These are phyloP conservation scores for Dicyrtomina minuta DNA, from an alignment of 2,888 invertebrate species.

Conservation along the genomic window DNA sequence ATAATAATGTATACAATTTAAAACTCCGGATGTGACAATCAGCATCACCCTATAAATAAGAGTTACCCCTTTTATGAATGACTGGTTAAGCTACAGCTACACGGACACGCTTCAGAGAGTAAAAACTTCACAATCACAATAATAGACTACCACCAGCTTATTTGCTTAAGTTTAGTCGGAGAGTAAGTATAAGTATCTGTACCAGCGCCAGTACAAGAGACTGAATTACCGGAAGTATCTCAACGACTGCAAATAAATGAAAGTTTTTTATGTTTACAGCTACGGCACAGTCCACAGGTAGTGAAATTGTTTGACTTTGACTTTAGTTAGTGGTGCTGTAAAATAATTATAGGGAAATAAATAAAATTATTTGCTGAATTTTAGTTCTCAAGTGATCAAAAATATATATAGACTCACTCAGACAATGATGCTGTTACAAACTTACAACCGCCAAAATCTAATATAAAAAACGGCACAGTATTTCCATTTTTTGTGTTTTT, in stretches of 20 bases:
- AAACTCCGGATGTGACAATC: conserved; percentile 33
- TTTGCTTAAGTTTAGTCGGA: conserved; percentile 14
- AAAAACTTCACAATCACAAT: conserved; percentile 2
- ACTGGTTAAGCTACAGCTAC: background rate
- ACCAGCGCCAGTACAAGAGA: background rate
- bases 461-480: no score
- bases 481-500: no score
- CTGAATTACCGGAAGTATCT: conserved; percentile 25
- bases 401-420: no score
- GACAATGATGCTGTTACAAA: no score
- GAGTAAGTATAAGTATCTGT: background rate
- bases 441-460: no score
- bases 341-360: no score
- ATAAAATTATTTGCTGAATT: no score
- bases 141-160: conserved; percentile 7
- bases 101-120: conserved; percentile 16
- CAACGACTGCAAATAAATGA: background rate
- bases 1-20: conserved; percentile 13
- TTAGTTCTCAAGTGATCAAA: no score
- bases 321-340: no score
- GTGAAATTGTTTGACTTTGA: no score
- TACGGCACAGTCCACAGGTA: no score
- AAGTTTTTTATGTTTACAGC: no score
- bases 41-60: conserved; percentile 29
- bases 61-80: conserved; percentile 28